Evolutionary conservation across 2,888 invertebrate species (phyloP).

Genomic region (Heliconius hortense): DNA sequence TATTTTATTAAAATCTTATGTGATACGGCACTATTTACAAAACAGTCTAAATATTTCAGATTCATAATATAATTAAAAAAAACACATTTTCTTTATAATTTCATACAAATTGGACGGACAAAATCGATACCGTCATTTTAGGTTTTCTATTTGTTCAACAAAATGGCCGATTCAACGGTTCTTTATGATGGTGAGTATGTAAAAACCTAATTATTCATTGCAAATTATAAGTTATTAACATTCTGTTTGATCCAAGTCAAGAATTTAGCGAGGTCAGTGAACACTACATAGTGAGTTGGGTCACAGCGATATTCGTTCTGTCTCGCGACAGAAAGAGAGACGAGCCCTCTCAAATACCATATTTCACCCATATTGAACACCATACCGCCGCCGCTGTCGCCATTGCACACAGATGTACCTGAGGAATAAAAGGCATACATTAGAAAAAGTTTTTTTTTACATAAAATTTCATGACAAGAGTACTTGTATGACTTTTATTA

Average conservation of each 20-base stretch:
- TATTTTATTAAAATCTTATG: neutral
- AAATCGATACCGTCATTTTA: constrained; percentile 12
- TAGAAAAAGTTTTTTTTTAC: neutral
- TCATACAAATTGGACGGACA: constrained; percentile 23
- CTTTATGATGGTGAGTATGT: neutral
- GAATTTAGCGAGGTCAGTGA: constrained; percentile 83
- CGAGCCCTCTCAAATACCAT: constrained; percentile 79
- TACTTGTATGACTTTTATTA: neutral
- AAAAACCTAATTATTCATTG: constrained; percentile 1
- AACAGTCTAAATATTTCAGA: constrained; percentile 19
- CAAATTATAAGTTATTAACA: constrained; percentile 31
- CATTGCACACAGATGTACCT: constrained; percentile 83
- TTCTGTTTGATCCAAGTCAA: constrained; percentile 76
- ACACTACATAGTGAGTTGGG: constrained; percentile 82
- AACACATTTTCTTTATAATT: constrained; percentile 1
- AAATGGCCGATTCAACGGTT: constrained; percentile 19
- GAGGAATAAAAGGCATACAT: constrained; percentile 37
- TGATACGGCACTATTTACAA: constrained; percentile 24
- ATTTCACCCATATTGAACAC: constrained; percentile 66
- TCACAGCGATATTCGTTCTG: constrained; percentile 83
- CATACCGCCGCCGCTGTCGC: constrained; percentile 80
- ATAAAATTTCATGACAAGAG: neutral
- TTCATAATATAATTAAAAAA: neutral
- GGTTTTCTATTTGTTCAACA: neutral
- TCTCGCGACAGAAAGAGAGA: constrained; percentile 81